A percentile compares a stretch with the other conserved stretches of the same genome.
These are phyloP conservation scores for Percopsis omiscomaycus DNA, from an alignment of 2,797 vertebrate genomes.

Conservation along the genomic window DNA sequence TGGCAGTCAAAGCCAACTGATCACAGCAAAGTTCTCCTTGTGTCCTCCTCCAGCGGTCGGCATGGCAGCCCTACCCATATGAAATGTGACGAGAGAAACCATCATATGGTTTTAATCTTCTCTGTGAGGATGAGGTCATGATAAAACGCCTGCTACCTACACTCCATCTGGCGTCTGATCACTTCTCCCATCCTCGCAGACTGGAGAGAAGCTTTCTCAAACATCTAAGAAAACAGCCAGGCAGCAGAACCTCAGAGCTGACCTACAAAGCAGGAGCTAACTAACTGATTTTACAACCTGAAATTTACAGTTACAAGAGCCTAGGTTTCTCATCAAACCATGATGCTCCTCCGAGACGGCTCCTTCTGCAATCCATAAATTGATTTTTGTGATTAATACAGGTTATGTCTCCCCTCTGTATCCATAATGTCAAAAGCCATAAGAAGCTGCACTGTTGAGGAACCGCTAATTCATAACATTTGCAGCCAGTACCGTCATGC, in stretches of 20 bases:
- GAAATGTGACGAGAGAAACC: slow-evolving; percentile 34
- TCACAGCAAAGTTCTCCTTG: not conserved
- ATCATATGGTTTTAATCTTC: slow-evolving; percentile 70
- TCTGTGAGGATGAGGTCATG: slow-evolving; percentile 54
- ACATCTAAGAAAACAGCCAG: slow-evolving; percentile 29
- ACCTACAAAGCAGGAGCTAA: not conserved
- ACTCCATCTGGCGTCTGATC: slow-evolving; percentile 59
- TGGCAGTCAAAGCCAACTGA: slow-evolving; percentile 52
- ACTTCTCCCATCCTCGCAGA: slow-evolving; percentile 24
- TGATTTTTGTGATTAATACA: not conserved
- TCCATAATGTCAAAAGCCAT: slow-evolving; percentile 3
- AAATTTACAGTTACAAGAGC: not conserved
- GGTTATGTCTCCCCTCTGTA: slow-evolving; percentile 4
- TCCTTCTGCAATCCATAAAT: slow-evolving; percentile 8
- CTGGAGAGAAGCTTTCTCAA: slow-evolving; percentile 30
- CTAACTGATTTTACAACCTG: not conserved
- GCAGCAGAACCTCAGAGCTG: slow-evolving; percentile 20
- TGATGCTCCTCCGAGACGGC: not conserved
- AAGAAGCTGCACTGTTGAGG: not conserved
- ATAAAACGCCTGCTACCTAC: slow-evolving; percentile 53
- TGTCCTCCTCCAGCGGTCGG: slow-evolving; percentile 8
- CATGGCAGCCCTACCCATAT: slow-evolving; percentile 23
- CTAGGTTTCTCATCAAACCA: not conserved
- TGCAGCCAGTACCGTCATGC: slow-evolving; percentile 10
- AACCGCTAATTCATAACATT: slow-evolving; percentile 11